These are phyloP conservation scores for Acanthosepion pharaonis DNA, from an alignment of 2,888 invertebrate species.

Conservation along the genomic window DNA sequence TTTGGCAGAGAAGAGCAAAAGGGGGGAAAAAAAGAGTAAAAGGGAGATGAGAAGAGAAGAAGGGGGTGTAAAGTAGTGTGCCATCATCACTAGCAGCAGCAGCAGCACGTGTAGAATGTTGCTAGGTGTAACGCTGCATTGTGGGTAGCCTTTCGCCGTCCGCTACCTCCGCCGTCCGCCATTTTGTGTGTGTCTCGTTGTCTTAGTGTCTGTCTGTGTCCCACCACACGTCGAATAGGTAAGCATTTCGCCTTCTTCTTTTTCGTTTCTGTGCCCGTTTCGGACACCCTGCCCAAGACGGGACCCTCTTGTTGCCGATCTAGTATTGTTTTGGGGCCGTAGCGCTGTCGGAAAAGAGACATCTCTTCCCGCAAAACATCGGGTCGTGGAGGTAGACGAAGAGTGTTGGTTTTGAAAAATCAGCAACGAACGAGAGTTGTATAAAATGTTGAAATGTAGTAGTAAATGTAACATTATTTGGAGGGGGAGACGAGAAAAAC, in stretches of 20 bases:
- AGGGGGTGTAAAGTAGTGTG: not conserved
- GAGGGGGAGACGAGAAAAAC: slow-evolving; percentile 22
- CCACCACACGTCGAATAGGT: slow-evolving; percentile 45
- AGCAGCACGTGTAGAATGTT: slow-evolving; percentile 44
- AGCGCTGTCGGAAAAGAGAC: not conserved
- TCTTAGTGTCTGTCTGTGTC: slow-evolving; percentile 46
- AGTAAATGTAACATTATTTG: not conserved
- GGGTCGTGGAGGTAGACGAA: not conserved
- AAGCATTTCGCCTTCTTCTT: slow-evolving; percentile 41
- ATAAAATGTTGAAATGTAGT: slow-evolving; percentile 24
- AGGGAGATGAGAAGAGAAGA: slow-evolving; percentile 10
- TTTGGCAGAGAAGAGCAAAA: not conserved
- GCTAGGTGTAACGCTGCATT: slow-evolving; percentile 46
- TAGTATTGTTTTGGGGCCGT: not conserved
- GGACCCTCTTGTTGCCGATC: not conserved
- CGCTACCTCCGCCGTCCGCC: slow-evolving; percentile 46
- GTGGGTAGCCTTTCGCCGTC: slow-evolving; percentile 37
- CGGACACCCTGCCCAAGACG: slow-evolving; percentile 1
- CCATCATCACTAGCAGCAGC: not conserved
- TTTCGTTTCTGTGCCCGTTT: not conserved
- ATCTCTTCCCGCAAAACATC: not conserved
- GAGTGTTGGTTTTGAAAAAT: no score
- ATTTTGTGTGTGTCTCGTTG: slow-evolving; percentile 47
- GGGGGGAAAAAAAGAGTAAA: not conserved
- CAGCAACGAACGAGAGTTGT: no score